phyloP scores from a whole-genome alignment of 2,113 vertebrate species.

The Eublepharis macularius region DNA sequence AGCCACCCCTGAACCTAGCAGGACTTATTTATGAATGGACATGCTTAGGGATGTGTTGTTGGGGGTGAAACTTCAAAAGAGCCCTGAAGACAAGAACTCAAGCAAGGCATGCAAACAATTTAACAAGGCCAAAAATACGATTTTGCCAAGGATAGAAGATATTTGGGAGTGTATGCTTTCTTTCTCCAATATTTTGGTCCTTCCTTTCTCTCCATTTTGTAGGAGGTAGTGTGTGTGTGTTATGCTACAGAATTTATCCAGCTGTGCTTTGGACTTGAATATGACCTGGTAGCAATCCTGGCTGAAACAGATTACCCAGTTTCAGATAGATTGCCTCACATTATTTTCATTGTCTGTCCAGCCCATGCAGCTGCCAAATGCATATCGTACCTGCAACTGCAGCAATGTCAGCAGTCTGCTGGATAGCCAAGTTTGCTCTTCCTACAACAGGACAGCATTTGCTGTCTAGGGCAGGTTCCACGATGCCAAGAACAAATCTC shows the following conservation, averaged over 20 bases:
- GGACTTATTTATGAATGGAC: too few species aligned
- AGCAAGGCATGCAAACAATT: too few species aligned
- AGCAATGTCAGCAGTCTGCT: not conserved
- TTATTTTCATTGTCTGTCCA: not conserved
- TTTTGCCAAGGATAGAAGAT: too few species aligned
- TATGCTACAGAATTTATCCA: not conserved
- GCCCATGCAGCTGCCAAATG: fast-evolving
- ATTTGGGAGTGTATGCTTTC: not conserved
- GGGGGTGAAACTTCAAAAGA: too few species aligned
- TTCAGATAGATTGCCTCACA: not conserved
- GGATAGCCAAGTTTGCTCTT: not conserved
- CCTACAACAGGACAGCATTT: not conserved
- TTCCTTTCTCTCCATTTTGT: not conserved
- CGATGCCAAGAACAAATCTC: not conserved
- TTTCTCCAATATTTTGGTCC: not conserved
- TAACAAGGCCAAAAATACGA: too few species aligned
- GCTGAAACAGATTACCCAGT: not conserved
- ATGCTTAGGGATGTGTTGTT: too few species aligned
- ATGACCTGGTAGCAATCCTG: not conserved
- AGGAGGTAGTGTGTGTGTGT: not conserved
- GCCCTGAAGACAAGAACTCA: too few species aligned
- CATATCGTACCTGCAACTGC: not conserved
- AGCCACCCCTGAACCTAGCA: too few species aligned
- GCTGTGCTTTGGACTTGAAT: not conserved
- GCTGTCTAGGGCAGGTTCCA: not conserved